Conservation (phyloP, 2,797 vertebrate genomes). For the Potorous gilbertii region DNA sequence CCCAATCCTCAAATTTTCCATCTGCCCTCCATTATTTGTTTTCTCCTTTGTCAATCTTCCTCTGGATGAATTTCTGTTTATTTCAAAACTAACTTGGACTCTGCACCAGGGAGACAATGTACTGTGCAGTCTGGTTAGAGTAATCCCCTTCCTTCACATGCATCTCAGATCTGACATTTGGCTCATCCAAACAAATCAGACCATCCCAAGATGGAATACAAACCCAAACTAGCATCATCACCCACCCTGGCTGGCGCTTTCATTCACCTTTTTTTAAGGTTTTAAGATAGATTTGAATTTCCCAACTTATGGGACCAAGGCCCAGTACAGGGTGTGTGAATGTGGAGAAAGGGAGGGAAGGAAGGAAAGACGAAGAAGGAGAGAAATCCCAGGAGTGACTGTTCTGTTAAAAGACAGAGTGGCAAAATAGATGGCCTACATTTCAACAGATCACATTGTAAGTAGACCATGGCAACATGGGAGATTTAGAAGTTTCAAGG, state of each 20-base stretch:
- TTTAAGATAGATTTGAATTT: not conserved
- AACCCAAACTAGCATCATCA: slow-evolving; percentile 59
- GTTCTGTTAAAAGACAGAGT: not conserved
- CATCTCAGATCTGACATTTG: slow-evolving; percentile 61
- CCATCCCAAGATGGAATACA: slow-evolving; percentile 63
- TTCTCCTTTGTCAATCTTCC: slow-evolving; percentile 67
- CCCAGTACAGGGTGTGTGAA: not conserved
- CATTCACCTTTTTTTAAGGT: slow-evolving; percentile 39
- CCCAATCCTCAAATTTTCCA: slow-evolving; percentile 52
- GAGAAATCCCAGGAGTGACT: not conserved
- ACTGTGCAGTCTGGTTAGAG: slow-evolving; percentile 71
- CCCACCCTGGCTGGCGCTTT: slow-evolving; percentile 46
- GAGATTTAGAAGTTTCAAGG: not conserved
- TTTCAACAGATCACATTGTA: not conserved
- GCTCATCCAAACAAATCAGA: slow-evolving; percentile 66
- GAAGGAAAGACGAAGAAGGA: not conserved
- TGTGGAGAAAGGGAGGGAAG: not conserved
- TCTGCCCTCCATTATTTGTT: slow-evolving; percentile 74
- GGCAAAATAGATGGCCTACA: too few relatives aligned
- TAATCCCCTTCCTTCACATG: slow-evolving; percentile 66
- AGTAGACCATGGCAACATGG: not conserved
- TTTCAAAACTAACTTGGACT: slow-evolving; percentile 71
- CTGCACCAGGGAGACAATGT: slow-evolving; percentile 68
- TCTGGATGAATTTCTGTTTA: slow-evolving; percentile 70
- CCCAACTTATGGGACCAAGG: not conserved